Conservation (phyloP, 2,113 vertebrate genomes). For the Pseudopipra pipra region DNA sequence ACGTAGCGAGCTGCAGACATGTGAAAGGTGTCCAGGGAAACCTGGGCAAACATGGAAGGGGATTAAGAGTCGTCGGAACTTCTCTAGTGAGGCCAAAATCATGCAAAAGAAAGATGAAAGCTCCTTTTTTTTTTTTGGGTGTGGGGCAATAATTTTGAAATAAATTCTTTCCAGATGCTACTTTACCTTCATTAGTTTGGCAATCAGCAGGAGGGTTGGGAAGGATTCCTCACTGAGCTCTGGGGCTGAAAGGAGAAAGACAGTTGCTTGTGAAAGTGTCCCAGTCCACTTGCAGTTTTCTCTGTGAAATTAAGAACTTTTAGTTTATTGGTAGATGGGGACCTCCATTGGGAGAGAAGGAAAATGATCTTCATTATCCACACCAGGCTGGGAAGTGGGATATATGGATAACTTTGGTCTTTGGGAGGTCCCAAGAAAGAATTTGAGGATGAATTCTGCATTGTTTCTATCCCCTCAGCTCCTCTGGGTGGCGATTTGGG, state of each 20-base stretch:
- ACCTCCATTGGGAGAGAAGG: not conserved
- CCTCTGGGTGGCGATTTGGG: not conserved
- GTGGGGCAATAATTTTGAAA: not conserved
- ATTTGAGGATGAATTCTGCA: not conserved
- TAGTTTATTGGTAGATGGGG: not conserved
- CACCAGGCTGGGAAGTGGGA: not conserved
- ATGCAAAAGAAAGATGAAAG: not conserved
- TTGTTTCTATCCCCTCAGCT: not conserved
- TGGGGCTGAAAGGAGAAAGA: conserved; percentile 76
- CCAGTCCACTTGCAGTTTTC: not conserved
- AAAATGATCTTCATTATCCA: not conserved
- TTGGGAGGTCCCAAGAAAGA: not conserved
- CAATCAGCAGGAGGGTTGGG: conserved; percentile 89
- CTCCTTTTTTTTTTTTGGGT: not conserved
- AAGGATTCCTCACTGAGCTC: conserved; percentile 93
- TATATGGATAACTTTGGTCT: not conserved
- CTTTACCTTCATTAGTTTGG: conserved; percentile 94
- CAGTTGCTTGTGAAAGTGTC: not conserved
- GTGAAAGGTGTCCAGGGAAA: conserved; percentile 89
- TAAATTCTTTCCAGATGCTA: not conserved
- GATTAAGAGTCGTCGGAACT: not conserved
- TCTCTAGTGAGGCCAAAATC: not conserved
- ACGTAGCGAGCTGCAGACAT: conserved; percentile 86
- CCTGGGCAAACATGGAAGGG: conserved; percentile 62
- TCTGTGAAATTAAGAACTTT: not conserved